Conservation (phyloP, 2,113 vertebrate genomes). For the Numenius arquata region DNA sequence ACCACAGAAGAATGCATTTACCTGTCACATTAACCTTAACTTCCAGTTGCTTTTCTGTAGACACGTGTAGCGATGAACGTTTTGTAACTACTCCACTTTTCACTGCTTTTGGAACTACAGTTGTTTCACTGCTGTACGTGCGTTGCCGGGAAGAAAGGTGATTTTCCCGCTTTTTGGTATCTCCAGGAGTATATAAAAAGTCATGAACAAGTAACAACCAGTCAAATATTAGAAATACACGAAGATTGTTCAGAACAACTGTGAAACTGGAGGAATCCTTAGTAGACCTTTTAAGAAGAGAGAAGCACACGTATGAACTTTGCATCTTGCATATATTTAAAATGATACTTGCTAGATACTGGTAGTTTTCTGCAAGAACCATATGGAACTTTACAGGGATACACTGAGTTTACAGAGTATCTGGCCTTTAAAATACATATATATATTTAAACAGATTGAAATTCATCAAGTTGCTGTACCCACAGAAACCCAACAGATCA, state of each 20-base stretch:
- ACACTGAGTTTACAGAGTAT: not conserved
- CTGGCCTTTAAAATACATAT: not conserved
- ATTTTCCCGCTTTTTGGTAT: slow-evolving; percentile 63
- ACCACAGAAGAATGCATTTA: slow-evolving; percentile 36
- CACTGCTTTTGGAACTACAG: slow-evolving; percentile 87
- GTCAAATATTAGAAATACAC: slow-evolving; percentile 96
- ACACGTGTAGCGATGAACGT: slow-evolving; percentile 85
- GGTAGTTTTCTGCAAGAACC: too few relatives aligned
- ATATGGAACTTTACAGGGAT: not conserved
- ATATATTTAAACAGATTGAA: not conserved
- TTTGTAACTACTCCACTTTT: slow-evolving; percentile 96
- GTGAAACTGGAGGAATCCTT: slow-evolving; percentile 94
- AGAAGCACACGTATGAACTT: not conserved
- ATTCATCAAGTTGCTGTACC: not conserved
- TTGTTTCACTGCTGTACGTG: slow-evolving; percentile 62
- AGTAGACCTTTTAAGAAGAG: slow-evolving; percentile 79
- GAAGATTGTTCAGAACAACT: slow-evolving; percentile 92
- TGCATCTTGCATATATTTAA: not conserved
- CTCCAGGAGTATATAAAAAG: slow-evolving; percentile 83
- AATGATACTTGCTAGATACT: too few relatives aligned
- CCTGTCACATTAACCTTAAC: slow-evolving; percentile 96
- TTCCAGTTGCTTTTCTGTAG: slow-evolving; percentile 85
- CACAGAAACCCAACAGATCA: not conserved
- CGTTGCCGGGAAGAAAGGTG: slow-evolving; percentile 38
- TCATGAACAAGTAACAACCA: slow-evolving; percentile 90